Evolutionary conservation across 2,113 vertebrate genomes (phyloP), one percentile per base, ranked within the genome.

Genomic region (Jaculus jaculus): DNA sequence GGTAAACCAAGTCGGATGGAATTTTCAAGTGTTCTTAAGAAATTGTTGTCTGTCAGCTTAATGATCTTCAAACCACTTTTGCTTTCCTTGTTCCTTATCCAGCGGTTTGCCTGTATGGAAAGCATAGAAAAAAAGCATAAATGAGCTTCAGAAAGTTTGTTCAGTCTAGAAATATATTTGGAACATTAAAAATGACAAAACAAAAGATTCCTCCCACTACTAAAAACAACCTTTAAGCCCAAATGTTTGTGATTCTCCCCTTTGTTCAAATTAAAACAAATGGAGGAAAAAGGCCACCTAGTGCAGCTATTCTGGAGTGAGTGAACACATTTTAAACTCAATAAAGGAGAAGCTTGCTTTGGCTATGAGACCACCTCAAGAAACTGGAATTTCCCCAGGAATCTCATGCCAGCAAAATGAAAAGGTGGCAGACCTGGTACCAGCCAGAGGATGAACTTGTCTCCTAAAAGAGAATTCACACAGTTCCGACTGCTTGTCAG

Each of bases 81-180:
- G 37, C 94, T 96, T 97, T 99, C 98, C 94, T 98, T 99, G 78
- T 98, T 98, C 74, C 98, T 98, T 95, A 99, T 99, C 98, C 98
- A 99, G 30, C 98, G 98, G 94, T 99, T 99, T 12, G 98, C 98
- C 98, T 99, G 84, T 20, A 72, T 39, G 58, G 83, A 90, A 94
- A 84, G 68, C 74, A 81, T 42, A 95, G 34, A 69, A n/a, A 37
- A 74, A n/a, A 20, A 69, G 13, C 60, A 16, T 87, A 37, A 58
- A 60, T 60, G 87, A 68, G 65, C 47, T 34, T 68, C 80, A 63
- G 54, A 86, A 65, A 61, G 54, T 47, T 34, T 77, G 28, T 66
- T 94, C 13, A 89, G 60, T 47, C 24, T 89, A 86, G 37, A 95
- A 78, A 63, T 18, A 86, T 20, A 8, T 47, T 79, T 37, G 34